Evolutionary conservation across 2,797 vertebrate species (phyloP), one percentile per base, ranked within the genome.

Genomic region (Urocyon cinereoargenteus): DNA sequence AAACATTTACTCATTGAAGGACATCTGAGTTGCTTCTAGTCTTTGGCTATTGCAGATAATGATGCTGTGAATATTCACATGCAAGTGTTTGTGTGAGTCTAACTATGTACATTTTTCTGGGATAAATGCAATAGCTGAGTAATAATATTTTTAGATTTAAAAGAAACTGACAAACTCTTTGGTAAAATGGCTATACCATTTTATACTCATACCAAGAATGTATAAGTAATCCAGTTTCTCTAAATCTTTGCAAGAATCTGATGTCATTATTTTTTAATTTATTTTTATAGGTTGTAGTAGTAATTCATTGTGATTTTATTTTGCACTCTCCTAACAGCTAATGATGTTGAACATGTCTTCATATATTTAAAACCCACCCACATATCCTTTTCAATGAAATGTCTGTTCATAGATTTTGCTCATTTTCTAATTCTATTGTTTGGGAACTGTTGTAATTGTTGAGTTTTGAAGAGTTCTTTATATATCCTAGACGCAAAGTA

Each of bases 1-100:
- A 64, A 62, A 12, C 19, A 14, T 93, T 62, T 55, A 73, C 18
- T 18, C 12, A n/a, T 2, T 75, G 57, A 93, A 73, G 28, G 19
- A 88, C 6, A 66, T 45, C 9, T 68, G 70, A 87, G 22, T 64
- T 73, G 13, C 13, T 88, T 61, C 51, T 14, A 24, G 57, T 84
- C 51, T 85, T 66, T 83, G 59, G 55, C 66, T 78, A 68, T 53
- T 79, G 73, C 31, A 88, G 64, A 83, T 53, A 90, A 95, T 73
- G 15, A 70, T 87, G 19, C 49, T 81, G 14, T 24, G 18, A 91
- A 45, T 84, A 91, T 72, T 81, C 75, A 81, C 9, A 1, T 12
- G 34, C 15, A 22, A 0, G 3, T 83, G 45, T 96, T 70, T 68
- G 14, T 40, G 45, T 24, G n/a, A 61, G 68, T 62, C 53, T n/a